These are phyloP conservation scores for Patiria miniata DNA, from an alignment of 35 echinoderm and acorn worm species.

Conservation along the genomic window DNA sequence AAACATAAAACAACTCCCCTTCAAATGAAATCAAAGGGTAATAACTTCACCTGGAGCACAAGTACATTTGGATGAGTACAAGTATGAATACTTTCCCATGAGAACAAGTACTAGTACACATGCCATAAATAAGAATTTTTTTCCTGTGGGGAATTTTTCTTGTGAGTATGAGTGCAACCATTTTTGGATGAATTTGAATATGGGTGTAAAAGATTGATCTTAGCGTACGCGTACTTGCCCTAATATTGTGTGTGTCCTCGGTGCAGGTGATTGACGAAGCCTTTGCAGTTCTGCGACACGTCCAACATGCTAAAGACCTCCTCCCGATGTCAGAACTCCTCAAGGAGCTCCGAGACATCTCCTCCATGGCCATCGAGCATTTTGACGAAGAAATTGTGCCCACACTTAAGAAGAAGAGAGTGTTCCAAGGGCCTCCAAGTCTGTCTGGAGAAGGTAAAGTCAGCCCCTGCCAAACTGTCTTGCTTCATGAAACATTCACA, in stretches of 20 bases:
- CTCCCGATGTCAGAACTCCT: conserved; percentile 84
- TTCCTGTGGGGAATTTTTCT: too few relatives aligned
- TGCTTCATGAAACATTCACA: not conserved
- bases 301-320: conserved; percentile 68
- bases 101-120: too few relatives aligned
- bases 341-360: conserved; percentile 92
- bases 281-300: conserved; percentile 62
- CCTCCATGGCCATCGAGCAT: conserved; percentile 98
- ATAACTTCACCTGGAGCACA: too few relatives aligned
- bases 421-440: conserved; percentile 35
- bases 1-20: too few relatives aligned
- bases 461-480: too few relatives aligned
- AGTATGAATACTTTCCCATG: too few relatives aligned
- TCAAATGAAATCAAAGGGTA: too few relatives aligned
- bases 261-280: conserved; percentile 94
- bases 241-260: not conserved
- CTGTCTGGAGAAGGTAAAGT: conserved; percentile 41
- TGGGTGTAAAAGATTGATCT: too few relatives aligned
- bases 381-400: conserved; percentile 99
- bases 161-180: too few relatives aligned
- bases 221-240: not conserved
- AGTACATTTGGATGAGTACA: too few relatives aligned
- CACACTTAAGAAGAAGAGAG: conserved; percentile 76
- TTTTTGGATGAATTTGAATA: too few relatives aligned
- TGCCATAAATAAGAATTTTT: too few relatives aligned